Evolutionary conservation across 2,888 invertebrate genomes (phyloP).

Genomic region (Dolichopus griseipennis): DNA sequence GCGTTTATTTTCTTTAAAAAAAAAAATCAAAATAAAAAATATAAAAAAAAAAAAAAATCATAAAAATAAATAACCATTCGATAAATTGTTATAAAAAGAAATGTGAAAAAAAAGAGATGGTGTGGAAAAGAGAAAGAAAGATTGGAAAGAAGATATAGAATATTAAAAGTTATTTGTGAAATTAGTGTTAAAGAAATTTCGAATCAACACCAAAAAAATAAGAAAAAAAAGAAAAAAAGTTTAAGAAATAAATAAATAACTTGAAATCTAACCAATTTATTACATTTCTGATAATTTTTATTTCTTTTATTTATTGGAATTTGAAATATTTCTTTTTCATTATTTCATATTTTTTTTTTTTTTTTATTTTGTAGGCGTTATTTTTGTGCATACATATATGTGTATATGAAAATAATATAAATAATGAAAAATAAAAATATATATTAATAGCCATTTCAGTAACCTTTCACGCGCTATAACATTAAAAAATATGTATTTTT

Average conservation of each 20-base stretch:
- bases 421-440: background rate
- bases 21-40: too few species aligned
- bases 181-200: too few species aligned
- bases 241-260: too few species aligned
- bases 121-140: too few species aligned
- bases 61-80: too few species aligned
- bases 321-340: background rate
- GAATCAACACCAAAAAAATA: too few species aligned
- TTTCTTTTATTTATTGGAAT: background rate
- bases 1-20: slow-evolving; percentile 29
- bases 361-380: background rate
- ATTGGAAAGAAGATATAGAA: too few species aligned
- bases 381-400: background rate
- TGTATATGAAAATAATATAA: background rate
- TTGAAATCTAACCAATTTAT: background rate
- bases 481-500: background rate
- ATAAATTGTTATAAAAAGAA: too few species aligned
- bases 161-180: too few species aligned
- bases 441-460: background rate
- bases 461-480: background rate
- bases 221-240: too few species aligned
- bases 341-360: background rate
- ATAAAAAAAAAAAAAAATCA: too few species aligned
- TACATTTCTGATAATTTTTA: background rate
- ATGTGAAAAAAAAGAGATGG: too few species aligned